phyloP scores from a whole-genome alignment of 2,888 invertebrate species.

The Coelopa pilipes region DNA sequence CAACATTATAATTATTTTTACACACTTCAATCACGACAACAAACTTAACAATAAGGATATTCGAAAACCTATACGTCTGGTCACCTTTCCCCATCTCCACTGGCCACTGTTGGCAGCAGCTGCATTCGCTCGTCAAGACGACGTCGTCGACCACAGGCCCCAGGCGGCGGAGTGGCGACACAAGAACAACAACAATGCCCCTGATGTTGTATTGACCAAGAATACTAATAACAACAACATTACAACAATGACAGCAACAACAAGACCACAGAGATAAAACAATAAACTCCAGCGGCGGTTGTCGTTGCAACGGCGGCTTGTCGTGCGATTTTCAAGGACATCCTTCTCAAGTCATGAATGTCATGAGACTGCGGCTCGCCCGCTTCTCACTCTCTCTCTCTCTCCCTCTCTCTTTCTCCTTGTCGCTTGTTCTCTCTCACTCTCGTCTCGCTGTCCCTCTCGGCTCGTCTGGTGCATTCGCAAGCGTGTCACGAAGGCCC shows the following conservation, averaged over 20 bases:
- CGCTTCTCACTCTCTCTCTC: neutral
- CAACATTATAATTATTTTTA: too few species aligned
- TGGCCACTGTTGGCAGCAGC: too few species aligned
- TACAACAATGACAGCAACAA: neutral
- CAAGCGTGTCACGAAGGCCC: too few species aligned
- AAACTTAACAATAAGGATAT: too few species aligned
- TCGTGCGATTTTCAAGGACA: conserved; percentile 46
- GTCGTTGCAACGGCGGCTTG: conserved; percentile 17
- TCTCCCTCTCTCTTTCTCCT: neutral
- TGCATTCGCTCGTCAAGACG: too few species aligned
- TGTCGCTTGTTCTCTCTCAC: too few species aligned
- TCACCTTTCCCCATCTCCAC: too few species aligned
- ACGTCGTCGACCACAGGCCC: too few species aligned
- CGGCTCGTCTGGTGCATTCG: too few species aligned
- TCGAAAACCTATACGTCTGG: too few species aligned
- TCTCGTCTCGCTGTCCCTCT: too few species aligned
- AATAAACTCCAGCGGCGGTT: conserved; percentile 5
- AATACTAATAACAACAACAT: neutral
- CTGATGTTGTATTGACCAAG: neutral
- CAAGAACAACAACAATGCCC: conserved; percentile 2
- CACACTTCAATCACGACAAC: too few species aligned
- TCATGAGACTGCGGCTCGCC: conserved; percentile 26
- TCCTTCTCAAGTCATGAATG: conserved; percentile 49
- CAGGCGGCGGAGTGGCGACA: conserved; percentile 14
- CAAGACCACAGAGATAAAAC: neutral